These are phyloP conservation scores for Hylyphantes graminicola DNA, from an alignment of 1,140 invertebrate species.

Conservation along the genomic window DNA sequence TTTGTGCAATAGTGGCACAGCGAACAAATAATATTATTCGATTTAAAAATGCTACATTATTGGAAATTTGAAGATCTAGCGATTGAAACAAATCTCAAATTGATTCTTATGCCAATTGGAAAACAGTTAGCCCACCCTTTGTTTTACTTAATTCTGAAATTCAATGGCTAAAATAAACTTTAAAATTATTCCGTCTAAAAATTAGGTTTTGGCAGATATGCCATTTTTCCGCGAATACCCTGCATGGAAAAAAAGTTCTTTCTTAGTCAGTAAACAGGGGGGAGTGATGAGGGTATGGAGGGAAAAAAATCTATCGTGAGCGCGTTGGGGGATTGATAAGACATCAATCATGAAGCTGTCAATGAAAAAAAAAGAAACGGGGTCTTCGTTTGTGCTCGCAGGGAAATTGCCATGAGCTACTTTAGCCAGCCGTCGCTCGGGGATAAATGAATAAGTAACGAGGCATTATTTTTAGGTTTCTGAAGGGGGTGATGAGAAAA, in stretches of 20 bases:
- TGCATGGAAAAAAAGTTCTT: conserved; percentile 41
- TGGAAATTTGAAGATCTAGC: too few species aligned
- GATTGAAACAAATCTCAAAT: too few species aligned
- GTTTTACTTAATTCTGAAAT: too few species aligned
- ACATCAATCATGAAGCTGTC: conserved; percentile 60
- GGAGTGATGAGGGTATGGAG: not conserved
- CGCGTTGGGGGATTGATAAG: conserved; percentile 56
- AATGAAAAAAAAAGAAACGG: conserved; percentile 21
- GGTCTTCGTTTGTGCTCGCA: conserved; percentile 29
- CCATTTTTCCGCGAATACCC: not conserved
- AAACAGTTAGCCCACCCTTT: too few species aligned
- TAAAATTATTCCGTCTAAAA: too few species aligned
- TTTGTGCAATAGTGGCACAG: too few species aligned
- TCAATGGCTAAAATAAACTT: too few species aligned
- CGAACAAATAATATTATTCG: too few species aligned
- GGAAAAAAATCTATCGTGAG: conserved; percentile 23
- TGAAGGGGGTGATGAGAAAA: conserved; percentile 45
- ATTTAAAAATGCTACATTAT: too few species aligned
- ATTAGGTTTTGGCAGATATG: too few species aligned
- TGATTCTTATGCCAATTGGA: too few species aligned
- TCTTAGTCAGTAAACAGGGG: conserved; percentile 39
- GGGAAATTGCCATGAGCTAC: conserved; percentile 40
- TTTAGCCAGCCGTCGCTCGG: conserved; percentile 38
- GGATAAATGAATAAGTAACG: conserved; percentile 58
- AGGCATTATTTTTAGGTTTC: conserved; percentile 59